Evolutionary conservation across 2,888 invertebrate species (phyloP), one percentile per base, ranked within the genome.

Genomic region (Oligia latruncula): DNA sequence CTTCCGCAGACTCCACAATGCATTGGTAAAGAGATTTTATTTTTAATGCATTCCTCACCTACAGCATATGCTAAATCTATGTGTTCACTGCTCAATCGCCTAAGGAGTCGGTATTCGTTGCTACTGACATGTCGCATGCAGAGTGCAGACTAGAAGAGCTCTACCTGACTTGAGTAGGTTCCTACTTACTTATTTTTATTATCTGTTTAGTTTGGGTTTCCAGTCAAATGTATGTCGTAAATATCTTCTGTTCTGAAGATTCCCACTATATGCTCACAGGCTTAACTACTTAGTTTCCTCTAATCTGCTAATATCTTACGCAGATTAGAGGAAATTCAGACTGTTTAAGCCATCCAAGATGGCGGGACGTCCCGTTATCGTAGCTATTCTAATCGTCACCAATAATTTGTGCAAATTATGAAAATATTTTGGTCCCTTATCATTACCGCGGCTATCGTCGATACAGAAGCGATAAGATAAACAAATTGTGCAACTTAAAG

Each of bases 281-380:
- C n/a, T 43, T 13, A 29, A 20, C 2, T 40, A 46, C n/a, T 29
- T 49, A 29, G 20, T 5, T 40, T 40, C 5, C 40, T 40, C 0
- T 40, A 40, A 40, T 40, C 40, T 40, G 40, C 0, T 40, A 5
- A 29, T 20, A 49, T 0, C 8, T 68, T 40, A 52, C 20, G 20
- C 62, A 43, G 23, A 46, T 78, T 46, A 15, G 3, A 55, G 23
- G 15, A 71, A 71, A 17, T 65, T 55, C 46, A 29, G 17, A 29
- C n/a, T 8, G 20, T 29, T 35, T 20, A 64, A 40, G 35, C 20
- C 17, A 23, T 43, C 3, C 46, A 66, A 82, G 46, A 83, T 55
- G 13, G 58, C 11, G 77, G 77, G 43, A 60, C 43, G 29, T 52
- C 83, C 66, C 35, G 43, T 9, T 76, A 77, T 76, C 77, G n/a